These are phyloP conservation scores for Seira musarum DNA, from an alignment of 2,888 invertebrate genomes.

Conservation along the genomic window DNA sequence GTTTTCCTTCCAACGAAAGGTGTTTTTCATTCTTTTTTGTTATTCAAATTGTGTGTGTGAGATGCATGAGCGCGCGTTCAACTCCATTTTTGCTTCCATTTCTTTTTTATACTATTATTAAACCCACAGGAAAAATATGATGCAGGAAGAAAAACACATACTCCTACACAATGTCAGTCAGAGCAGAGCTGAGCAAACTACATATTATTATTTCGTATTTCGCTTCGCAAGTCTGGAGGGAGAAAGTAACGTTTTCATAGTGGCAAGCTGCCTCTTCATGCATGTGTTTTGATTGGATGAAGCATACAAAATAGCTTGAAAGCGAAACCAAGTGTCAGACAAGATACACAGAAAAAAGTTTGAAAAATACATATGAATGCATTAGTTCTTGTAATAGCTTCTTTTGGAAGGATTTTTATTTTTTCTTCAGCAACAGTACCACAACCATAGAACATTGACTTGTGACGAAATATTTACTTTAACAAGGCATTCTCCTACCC, in stretches of 20 bases:
- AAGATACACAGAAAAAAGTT: too few relatives aligned
- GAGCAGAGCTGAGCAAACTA: too few relatives aligned
- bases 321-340: too few relatives aligned
- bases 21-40: background rate
- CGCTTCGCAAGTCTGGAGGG: too few relatives aligned
- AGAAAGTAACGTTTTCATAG: background rate
- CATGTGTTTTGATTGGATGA: background rate
- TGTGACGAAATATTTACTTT: background rate
- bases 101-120: too few relatives aligned
- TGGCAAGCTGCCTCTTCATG: background rate
- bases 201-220: too few relatives aligned
- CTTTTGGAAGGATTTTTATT: too few relatives aligned
- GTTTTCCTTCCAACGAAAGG: background rate
- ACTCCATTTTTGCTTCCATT: background rate
- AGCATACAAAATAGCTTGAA: background rate
- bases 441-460: background rate
- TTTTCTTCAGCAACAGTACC: too few relatives aligned
- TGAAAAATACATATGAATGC: too few relatives aligned
- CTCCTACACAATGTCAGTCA: background rate
- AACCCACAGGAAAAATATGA: background rate
- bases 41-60: background rate
- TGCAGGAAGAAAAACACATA: background rate
- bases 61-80: slow-evolving; percentile 1
- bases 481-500: background rate
- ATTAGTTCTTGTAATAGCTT: too few relatives aligned